Conservation (phyloP, 1,140 invertebrate genomes). For the Probaryconus sp. region DNA sequence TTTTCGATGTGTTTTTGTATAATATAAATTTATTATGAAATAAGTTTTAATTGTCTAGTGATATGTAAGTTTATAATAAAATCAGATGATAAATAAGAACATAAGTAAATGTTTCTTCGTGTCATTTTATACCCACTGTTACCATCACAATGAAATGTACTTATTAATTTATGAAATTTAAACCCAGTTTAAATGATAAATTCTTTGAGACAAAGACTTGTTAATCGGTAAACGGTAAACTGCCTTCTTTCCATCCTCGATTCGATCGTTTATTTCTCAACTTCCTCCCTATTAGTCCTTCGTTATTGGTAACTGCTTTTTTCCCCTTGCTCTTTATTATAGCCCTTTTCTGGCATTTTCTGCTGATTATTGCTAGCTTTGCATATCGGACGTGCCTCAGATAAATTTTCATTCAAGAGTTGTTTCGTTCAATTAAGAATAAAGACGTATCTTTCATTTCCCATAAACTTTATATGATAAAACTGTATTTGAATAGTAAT, state of each 20-base stretch:
- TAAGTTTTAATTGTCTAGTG: too few relatives aligned
- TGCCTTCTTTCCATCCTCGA: constrained; percentile 6
- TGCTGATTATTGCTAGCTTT: constrained; percentile 23
- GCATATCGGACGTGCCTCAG: constrained; percentile 1
- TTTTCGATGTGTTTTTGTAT: too few relatives aligned
- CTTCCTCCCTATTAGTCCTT: constrained; percentile 41
- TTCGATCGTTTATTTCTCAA: constrained; percentile 35
- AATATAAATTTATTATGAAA: too few relatives aligned
- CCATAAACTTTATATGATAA: too few relatives aligned
- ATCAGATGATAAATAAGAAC: too few relatives aligned
- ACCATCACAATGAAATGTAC: background rate
- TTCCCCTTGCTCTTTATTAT: constrained; percentile 17
- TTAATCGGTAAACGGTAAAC: constrained; percentile 15
- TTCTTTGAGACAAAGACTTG: background rate
- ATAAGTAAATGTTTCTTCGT: too few relatives aligned
- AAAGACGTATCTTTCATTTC: too few relatives aligned
- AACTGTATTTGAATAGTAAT: too few relatives aligned
- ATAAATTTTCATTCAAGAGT: constrained; percentile 4
- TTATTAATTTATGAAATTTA: background rate
- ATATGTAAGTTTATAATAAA: too few relatives aligned
- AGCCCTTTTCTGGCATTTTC: constrained; percentile 39
- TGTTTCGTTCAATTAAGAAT: too few relatives aligned
- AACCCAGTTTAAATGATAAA: background rate
- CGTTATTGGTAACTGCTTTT: constrained; percentile 36
- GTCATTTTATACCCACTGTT: too few relatives aligned